Conservation (phyloP, 1,140 invertebrate genomes). For the Drosophila trapezifrons region DNA sequence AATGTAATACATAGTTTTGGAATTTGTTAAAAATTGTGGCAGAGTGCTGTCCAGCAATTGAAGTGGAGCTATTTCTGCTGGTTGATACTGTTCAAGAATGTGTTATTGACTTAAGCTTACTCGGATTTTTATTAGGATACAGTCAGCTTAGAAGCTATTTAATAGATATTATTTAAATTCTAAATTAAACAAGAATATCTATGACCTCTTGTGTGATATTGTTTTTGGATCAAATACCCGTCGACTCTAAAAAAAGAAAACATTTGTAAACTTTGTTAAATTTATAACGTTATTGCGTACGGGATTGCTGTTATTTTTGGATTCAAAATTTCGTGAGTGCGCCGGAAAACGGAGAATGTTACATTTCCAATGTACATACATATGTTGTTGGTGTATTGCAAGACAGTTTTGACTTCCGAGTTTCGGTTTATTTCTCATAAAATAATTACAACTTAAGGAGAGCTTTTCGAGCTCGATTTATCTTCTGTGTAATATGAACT, state of each 20-base stretch:
- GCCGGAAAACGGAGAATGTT: conserved; percentile 23
- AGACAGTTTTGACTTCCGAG: conserved; percentile 39
- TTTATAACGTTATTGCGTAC: conserved; percentile 14
- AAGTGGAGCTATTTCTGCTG: neutral
- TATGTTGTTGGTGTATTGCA: conserved; percentile 24
- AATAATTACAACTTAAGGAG: conserved; percentile 46
- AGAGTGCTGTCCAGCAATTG: neutral
- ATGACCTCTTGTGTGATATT: conserved; percentile 41
- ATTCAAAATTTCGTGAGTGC: conserved; percentile 15
- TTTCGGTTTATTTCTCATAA: conserved; percentile 50
- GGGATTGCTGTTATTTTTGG: conserved; percentile 25
- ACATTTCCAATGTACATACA: conserved; percentile 27
- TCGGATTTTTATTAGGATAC: conserved; percentile 40
- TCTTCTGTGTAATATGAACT: conserved; percentile 38
- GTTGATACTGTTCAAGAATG: conserved; percentile 9
- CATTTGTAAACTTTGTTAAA: neutral
- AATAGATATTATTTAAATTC: conserved; percentile 34
- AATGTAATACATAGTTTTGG: conserved; percentile 9
- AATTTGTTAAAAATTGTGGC: conserved; percentile 22
- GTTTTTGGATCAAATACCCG: conserved; percentile 8
- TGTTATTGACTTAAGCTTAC: conserved; percentile 27
- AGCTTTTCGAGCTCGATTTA: conserved; percentile 28
- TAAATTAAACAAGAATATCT: conserved; percentile 43
- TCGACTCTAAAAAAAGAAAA: conserved; percentile 10
- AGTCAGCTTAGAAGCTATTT: conserved; percentile 30